Evolutionary conservation across 2,888 invertebrate genomes (phyloP).

Genomic region (Eudemis profundana): DNA sequence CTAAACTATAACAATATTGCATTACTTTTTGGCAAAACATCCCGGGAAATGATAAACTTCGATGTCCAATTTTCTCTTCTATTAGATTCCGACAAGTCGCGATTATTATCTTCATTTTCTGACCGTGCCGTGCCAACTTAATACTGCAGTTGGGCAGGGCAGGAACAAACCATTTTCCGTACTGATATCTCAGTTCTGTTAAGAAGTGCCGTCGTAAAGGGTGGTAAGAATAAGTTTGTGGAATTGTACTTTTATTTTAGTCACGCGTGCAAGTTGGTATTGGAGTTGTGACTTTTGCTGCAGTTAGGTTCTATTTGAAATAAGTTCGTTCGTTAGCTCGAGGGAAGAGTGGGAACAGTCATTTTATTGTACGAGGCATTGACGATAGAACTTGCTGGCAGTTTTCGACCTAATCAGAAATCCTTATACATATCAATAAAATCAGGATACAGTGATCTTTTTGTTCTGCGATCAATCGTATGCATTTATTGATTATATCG

Average conservation of each 20-base stretch:
- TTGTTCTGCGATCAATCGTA: no score
- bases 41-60: slow-evolving; percentile 39
- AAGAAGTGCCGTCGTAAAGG: neutral
- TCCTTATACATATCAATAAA: no score
- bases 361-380: slow-evolving; percentile 7
- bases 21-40: slow-evolving; percentile 37
- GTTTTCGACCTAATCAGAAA: neutral
- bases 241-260: slow-evolving; percentile 43
- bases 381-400: neutral
- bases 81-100: slow-evolving; percentile 44
- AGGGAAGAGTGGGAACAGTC: slow-evolving; percentile 21
- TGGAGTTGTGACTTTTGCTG: slow-evolving; percentile 43
- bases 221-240: slow-evolving; percentile 36
- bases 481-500: no score
- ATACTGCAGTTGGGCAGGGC: slow-evolving; percentile 13
- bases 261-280: slow-evolving; percentile 43
- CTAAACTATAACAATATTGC: neutral
- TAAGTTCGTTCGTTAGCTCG: slow-evolving; percentile 40
- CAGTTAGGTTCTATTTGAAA: slow-evolving; percentile 39
- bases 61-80: slow-evolving; percentile 44
- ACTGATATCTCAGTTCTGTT: slow-evolving; percentile 14
- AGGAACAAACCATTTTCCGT: slow-evolving; percentile 16
- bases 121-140: slow-evolving; percentile 38
- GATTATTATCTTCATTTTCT: slow-evolving; percentile 44
- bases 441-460: no score